Conservation (phyloP, 2,888 invertebrate genomes). For the Drosophila silvestris region DNA sequence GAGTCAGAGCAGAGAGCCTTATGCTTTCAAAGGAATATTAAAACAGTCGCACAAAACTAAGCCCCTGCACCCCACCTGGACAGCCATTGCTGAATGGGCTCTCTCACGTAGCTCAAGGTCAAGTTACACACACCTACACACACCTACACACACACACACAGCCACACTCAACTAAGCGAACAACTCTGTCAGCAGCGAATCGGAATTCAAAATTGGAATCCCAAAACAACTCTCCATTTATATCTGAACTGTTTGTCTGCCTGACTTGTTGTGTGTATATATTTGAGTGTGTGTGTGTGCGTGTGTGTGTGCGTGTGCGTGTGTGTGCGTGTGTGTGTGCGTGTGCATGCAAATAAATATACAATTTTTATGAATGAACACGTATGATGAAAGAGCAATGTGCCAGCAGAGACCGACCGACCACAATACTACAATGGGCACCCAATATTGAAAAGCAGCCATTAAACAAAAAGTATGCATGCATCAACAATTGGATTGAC, state of each 20-base stretch:
- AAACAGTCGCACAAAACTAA: slow-evolving; percentile 55
- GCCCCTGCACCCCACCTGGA: neutral
- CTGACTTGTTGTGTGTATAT: slow-evolving; percentile 8
- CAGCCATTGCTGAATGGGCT: slow-evolving; percentile 1
- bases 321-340: slow-evolving; percentile 8
- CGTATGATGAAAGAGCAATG: slow-evolving; percentile 76
- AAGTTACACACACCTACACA: slow-evolving; percentile 26
- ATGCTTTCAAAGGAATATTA: slow-evolving; percentile 73
- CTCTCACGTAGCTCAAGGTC: slow-evolving; percentile 69
- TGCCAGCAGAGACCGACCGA: slow-evolving; percentile 24
- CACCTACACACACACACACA: slow-evolving; percentile 11
- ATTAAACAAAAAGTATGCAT: neutral
- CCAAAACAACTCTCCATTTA: slow-evolving; percentile 26
- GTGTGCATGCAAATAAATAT: slow-evolving; percentile 77
- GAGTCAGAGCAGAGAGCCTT: slow-evolving; percentile 1
- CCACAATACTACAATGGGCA: slow-evolving; percentile 54
- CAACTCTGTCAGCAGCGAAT: slow-evolving; percentile 5
- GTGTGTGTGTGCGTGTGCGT: neutral
- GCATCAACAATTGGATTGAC: neutral
- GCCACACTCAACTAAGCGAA: slow-evolving; percentile 9
- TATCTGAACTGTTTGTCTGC: slow-evolving; percentile 38
- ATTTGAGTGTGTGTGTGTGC: slow-evolving; percentile 1
- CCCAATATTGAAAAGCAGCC: neutral
- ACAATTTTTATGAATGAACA: slow-evolving; percentile 81
- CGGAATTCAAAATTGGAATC: slow-evolving; percentile 14